Evolutionary conservation across 2,113 vertebrate genomes (phyloP).

Genomic region (Albula glossodonta): DNA sequence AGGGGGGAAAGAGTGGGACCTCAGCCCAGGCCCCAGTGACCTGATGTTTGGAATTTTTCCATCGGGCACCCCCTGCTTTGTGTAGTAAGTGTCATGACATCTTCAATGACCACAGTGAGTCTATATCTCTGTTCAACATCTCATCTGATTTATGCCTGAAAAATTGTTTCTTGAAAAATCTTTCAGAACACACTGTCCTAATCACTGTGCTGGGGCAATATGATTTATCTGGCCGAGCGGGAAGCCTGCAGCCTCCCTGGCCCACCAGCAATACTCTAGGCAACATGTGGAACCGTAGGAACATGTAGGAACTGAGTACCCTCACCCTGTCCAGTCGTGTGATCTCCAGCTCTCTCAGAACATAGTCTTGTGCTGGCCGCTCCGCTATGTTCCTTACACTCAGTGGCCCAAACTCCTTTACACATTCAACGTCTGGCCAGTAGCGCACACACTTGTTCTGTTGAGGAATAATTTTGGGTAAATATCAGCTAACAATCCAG

Average conservation of each 20-base stretch:
- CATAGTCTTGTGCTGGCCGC: slow-evolving; percentile 73
- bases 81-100: no score
- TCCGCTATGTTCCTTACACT: slow-evolving; percentile 72
- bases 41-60: neutral
- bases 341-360: slow-evolving; percentile 79
- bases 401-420: slow-evolving; percentile 72
- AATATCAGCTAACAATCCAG: neutral
- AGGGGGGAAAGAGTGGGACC: neutral
- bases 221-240: no score
- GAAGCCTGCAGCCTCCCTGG: no score
- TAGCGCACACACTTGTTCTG: slow-evolving; percentile 87
- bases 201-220: no score
- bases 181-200: no score
- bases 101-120: no score
- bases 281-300: no score
- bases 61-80: no score
- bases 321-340: slow-evolving; percentile 70
- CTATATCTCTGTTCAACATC: no score
- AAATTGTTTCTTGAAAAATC: no score
- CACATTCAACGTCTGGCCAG: slow-evolving; percentile 74
- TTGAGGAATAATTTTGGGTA: neutral
- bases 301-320: slow-evolving; percentile 4
- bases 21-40: neutral
- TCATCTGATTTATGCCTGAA: no score
- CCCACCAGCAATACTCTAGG: no score